Conservation (phyloP, 2,888 invertebrate genomes). For the Eristalinus sepulchralis region DNA sequence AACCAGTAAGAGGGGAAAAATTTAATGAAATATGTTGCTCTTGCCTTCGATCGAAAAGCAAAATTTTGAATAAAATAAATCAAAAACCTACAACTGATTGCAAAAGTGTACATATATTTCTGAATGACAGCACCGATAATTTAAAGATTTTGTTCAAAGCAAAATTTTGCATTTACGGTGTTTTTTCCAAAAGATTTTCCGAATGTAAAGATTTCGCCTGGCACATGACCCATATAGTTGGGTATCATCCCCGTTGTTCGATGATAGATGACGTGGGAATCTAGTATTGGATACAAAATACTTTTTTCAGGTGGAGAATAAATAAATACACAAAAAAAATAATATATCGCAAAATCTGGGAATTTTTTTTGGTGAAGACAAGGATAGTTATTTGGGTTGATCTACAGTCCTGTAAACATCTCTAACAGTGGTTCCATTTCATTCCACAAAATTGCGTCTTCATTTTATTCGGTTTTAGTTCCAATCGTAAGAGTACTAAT, state of each 20-base stretch:
- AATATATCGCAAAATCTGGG: too few species aligned
- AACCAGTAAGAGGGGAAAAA: too few species aligned
- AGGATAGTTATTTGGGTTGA: too few species aligned
- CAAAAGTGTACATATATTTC: background rate
- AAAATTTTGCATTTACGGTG: constrained; percentile 87
- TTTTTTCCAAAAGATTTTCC: constrained; percentile 89
- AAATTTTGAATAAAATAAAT: too few species aligned
- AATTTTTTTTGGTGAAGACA: too few species aligned
- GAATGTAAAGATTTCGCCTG: constrained; percentile 87
- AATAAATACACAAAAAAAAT: constrained; percentile 84
- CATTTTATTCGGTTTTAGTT: too few species aligned
- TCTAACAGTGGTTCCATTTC: too few species aligned
- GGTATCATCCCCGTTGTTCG: constrained; percentile 88
- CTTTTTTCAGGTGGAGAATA: constrained; percentile 74
- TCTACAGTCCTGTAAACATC: too few species aligned
- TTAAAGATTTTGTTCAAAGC: constrained; percentile 83
- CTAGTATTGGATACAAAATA: constrained; percentile 74
- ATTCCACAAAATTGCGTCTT: too few species aligned
- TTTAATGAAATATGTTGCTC: too few species aligned
- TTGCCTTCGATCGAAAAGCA: too few species aligned
- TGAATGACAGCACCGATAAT: background rate
- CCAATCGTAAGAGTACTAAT: too few species aligned
- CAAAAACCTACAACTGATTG: background rate
- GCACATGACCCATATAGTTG: constrained; percentile 90
- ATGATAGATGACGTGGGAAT: constrained; percentile 85